Evolutionary conservation across 2,113 vertebrate genomes (phyloP), one percentile per base, ranked within the genome.

Genomic region (Delphinus delphis): DNA sequence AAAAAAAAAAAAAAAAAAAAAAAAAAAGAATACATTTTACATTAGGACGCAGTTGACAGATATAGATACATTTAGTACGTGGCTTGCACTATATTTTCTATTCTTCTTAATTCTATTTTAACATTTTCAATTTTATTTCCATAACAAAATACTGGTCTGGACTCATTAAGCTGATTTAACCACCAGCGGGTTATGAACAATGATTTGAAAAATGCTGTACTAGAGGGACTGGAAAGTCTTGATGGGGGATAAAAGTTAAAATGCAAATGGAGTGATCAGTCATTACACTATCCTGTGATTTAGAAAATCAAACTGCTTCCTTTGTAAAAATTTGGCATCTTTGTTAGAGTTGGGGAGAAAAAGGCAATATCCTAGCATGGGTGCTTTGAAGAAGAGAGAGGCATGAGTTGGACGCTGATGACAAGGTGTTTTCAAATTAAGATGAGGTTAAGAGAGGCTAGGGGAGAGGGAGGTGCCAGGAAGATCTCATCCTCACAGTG

Each of bases 121-220:
- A 62, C 6, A 60, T 73, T 85, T 81, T 63, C 31, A 70, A 12
- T 85, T 96, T 93, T 88, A 38, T 92, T 93, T 94, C 15, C 60
- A 65, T 65, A 77, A 94, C 33, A 60, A 73, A 73, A 79, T 62
- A 33, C 44, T 62, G 5, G 2, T 20, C 70, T 68, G 18, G n/a
- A 62, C 4, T 95, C 38, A 79, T 82, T 90, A 92, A 87, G 73
- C 7, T 79, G 11, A 68, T 68, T 68, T 81, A 93, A 67, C 13
- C 18, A 74, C 3, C 36, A 73, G 77, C 53, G 60, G 12, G n/a
- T 74, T 77, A 79, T 76, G 47, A 65, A 88, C 41, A 28, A 0
- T 60, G 36, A n/a, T 90, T 95, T 82, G 67, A 68, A 97, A 94
- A 91, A 44, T 21, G 20, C 58, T n/a, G 1, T 15, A 77, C 3